Base-by-base conservation (phyloP, 2,888 invertebrate genomes). In the Creontiades dilutus region DNA sequence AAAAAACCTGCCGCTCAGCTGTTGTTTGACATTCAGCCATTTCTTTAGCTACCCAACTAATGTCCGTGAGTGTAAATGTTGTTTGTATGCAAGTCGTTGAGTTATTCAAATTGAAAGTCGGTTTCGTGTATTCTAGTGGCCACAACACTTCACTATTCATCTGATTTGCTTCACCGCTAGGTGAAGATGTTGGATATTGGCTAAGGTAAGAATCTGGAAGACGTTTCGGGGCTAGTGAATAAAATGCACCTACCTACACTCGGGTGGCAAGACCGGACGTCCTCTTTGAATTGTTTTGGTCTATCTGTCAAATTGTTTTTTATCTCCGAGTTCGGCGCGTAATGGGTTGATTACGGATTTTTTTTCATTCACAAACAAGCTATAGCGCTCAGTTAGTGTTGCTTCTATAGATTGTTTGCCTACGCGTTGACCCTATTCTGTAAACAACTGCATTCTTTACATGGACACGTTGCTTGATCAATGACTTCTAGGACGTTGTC, bases 181-280 rank as follows among this genome's bases (percentile, higher is more conserved):
- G 68, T 57, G 57, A 75, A 86, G 47, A 86, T 86, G 86, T 86
- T 86, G 86, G 86, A 86, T 47, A 75, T 86, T 75, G 86, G 86
- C 23, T 86, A 86, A 86, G 86, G 86, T 86, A 47, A 75, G 23
- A 23, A 68, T 1, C 0, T 11, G 3, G 27, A 4, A 23, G 12
- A 68, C 23, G 23, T 37, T 37, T 37, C 37, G 37, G 37, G 37
- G 7, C 37, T 12, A 68, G 5, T 19, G 23, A 23, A 68, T 68
- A 19, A 68, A 23, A 68, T 68, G 68, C 68, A 68, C 13, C 68
- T 11, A 5, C 68, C 12, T 9, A 19, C 61, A n/a, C 16, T 7
- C 2, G 16, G 16, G 14, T 5, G 16, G 14, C 16, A n/a, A n/a
- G n/a, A 57, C 57, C 57, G 57, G 57, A 57, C 57, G n/a, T 57